Percentiles rank a stretch among this genome's conserved stretches.
Evolutionary conservation across 1,140 invertebrate genomes (phyloP).

Genomic region (Zelostemma sp.): DNA sequence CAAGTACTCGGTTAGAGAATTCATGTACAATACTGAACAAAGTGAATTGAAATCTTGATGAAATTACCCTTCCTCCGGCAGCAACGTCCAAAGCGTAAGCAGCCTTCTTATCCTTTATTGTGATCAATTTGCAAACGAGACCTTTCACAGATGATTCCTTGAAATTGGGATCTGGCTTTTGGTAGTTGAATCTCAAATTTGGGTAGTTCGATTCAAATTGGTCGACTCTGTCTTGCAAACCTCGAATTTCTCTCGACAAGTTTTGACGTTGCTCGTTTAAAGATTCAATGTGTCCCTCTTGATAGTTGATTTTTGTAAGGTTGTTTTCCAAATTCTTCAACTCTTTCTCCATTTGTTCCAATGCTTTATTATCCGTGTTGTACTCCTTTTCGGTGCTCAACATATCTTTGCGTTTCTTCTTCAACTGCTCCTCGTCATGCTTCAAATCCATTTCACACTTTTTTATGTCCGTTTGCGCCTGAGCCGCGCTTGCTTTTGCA

Average conservation of each 20-base stretch:
- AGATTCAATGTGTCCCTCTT: conserved; percentile 75
- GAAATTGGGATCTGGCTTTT: conserved; percentile 84
- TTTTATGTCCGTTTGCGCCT: conserved; percentile 85
- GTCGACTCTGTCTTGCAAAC: conserved; percentile 73
- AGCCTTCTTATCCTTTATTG: conserved; percentile 78
- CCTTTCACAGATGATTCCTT: conserved; percentile 83
- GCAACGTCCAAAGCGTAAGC: conserved; percentile 88
- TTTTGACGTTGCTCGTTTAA: conserved; percentile 71
- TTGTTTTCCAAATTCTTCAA: conserved; percentile 72
- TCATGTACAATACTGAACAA: too few relatives aligned
- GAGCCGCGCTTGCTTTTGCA: conserved; percentile 80
- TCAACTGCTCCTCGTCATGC: conserved; percentile 78
- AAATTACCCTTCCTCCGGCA: conserved; percentile 84
- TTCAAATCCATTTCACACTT: conserved; percentile 83
- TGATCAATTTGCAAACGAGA: conserved; percentile 81
- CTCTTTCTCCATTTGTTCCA: conserved; percentile 76
- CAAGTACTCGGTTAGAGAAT: too few relatives aligned
- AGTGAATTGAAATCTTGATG: conserved; percentile 5
- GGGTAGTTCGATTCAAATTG: conserved; percentile 77
- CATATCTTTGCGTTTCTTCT: conserved; percentile 78
- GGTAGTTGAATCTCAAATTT: conserved; percentile 80
- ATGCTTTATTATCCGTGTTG: conserved; percentile 77
- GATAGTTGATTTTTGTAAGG: conserved; percentile 76
- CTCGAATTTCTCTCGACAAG: conserved; percentile 71
- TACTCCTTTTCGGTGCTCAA: conserved; percentile 80